A percentile compares a stretch with the other conserved stretches of the same genome.
phyloP scores from a whole-genome alignment of 2,113 vertebrate species.

The Platysteira castanea region DNA sequence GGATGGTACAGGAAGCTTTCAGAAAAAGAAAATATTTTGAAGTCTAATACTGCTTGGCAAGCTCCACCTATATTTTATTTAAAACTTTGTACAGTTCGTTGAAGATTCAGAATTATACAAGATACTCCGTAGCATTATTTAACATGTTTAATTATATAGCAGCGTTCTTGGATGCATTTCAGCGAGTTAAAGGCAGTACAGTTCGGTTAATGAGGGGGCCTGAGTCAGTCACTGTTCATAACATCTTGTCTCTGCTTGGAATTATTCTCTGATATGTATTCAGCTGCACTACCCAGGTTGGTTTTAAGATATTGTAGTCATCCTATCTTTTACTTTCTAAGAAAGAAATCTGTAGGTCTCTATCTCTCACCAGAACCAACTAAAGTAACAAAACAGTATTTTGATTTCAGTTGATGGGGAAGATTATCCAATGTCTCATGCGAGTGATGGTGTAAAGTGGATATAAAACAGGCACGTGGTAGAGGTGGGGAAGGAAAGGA shows the following conservation, averaged over 20 bases:
- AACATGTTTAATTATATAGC: slow-evolving; percentile 6
- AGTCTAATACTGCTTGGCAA: slow-evolving; percentile 4
- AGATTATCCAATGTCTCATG: not conserved
- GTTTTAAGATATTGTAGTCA: not conserved
- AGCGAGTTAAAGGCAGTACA: not conserved
- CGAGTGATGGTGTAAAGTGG: not conserved
- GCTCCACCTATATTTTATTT: slow-evolving; percentile 33
- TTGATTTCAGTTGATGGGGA: not conserved
- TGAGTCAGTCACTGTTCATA: not conserved
- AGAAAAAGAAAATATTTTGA: slow-evolving; percentile 7
- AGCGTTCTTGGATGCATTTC: not conserved
- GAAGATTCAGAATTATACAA: not conserved
- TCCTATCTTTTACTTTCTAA: not conserved
- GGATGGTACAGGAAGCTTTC: not conserved
- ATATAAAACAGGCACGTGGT: not conserved
- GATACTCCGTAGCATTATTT: not conserved
- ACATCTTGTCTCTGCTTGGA: not conserved
- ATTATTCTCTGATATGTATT: not conserved
- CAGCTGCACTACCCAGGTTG: not conserved
- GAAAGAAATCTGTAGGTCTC: not conserved
- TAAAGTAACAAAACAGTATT: not conserved
- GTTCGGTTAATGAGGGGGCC: not conserved
- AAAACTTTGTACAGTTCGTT: not conserved
- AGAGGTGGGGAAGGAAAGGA: not conserved
- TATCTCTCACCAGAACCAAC: not conserved